These are phyloP conservation scores for Lophochroa leadbeateri DNA, from an alignment of 2,113 vertebrate species.

Conservation along the genomic window DNA sequence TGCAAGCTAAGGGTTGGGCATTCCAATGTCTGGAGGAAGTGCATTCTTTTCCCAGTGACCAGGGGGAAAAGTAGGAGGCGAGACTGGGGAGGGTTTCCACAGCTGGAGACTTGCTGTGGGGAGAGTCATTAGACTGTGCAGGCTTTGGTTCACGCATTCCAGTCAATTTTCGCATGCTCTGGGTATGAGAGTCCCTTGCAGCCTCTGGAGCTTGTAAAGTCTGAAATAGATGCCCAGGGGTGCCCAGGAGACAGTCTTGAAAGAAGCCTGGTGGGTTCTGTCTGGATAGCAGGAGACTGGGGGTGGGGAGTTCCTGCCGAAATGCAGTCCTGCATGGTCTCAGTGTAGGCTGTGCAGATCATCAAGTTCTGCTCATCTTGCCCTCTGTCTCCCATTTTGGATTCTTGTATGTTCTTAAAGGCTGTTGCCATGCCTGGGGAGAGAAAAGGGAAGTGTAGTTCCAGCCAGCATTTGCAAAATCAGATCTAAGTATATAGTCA, in stretches of 20 bases:
- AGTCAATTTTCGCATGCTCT: conserved; percentile 66
- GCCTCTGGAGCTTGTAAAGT: background rate
- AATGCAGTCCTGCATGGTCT: background rate
- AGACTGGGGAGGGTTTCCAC: background rate
- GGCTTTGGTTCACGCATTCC: conserved; percentile 63
- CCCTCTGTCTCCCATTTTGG: background rate
- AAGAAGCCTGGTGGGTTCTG: conserved; percentile 10
- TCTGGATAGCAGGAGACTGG: conserved; percentile 6
- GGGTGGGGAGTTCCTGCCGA: background rate
- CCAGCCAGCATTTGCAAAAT: background rate
- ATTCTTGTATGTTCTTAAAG: background rate
- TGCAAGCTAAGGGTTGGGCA: conserved; percentile 53
- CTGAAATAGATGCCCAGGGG: conserved; percentile 40
- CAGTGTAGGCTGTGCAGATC: background rate
- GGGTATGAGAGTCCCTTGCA: conserved; percentile 43
- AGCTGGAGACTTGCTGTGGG: conserved; percentile 17
- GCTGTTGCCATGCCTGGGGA: background rate
- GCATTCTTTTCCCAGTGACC: conserved; percentile 27
- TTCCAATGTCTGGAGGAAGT: conserved; percentile 54
- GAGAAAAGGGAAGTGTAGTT: background rate
- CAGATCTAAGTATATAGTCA: background rate
- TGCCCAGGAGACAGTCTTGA: conserved; percentile 28
- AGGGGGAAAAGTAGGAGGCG: background rate
- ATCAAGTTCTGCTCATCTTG: background rate
- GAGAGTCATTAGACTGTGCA: conserved; percentile 25